A percentile compares a stretch with the other conserved stretches of the same genome.
phyloP scores from a whole-genome alignment of 2,797 vertebrate species.

The Steatocranus sp. region DNA sequence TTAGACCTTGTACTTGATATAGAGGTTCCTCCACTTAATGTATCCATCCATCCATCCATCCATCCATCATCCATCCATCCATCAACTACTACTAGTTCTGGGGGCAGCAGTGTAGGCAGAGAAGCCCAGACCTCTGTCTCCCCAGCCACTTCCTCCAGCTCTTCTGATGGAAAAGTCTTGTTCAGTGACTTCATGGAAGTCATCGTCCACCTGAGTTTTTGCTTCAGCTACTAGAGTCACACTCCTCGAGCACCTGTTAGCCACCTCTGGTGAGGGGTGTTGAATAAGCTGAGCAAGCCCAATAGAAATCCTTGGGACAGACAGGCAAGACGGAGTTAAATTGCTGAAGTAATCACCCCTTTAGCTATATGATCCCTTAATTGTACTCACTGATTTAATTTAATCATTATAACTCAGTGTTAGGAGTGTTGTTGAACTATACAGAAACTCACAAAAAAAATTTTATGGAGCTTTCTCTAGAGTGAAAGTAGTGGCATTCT shows the following conservation, averaged over 20 bases:
- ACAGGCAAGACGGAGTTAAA: neutral
- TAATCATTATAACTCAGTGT: neutral
- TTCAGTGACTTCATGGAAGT: neutral
- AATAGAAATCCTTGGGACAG: neutral
- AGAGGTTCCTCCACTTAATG: neutral
- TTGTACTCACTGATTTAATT: neutral
- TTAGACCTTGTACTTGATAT: neutral
- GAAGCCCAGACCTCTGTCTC: neutral
- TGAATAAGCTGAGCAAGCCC: neutral
- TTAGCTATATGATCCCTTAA: neutral
- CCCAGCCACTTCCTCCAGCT: neutral
- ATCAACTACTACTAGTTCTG: neutral
- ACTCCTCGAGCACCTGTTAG: neutral
- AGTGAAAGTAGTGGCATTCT: neutral
- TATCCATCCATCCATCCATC: neutral
- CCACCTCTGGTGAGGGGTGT: neutral
- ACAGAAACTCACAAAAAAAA: neutral
- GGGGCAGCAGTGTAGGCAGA: neutral
- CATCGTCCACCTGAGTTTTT: neutral
- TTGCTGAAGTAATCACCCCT: rapidly evolving
- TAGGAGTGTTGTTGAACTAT: neutral
- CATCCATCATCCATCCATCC: neutral
- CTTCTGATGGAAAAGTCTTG: neutral
- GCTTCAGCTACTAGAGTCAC: neutral
- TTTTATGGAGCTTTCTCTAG: neutral